Percentiles rank a stretch among this genome's conserved stretches.
phyloP scores from a whole-genome alignment of 2,113 vertebrate species.

The Rhinopomastus cyanomelas region DNA sequence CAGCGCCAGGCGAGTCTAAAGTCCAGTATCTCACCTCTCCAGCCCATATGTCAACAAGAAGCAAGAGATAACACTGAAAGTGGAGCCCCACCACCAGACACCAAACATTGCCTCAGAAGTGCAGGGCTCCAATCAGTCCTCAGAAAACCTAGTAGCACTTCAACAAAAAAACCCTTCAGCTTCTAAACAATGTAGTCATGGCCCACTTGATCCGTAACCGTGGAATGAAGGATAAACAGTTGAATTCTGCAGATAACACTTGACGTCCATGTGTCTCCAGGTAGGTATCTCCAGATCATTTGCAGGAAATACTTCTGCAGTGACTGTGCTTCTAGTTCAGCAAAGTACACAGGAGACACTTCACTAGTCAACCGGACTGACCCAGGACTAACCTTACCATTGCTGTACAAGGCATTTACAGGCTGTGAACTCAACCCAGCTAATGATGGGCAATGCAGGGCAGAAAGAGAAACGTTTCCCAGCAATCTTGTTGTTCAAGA shows the following conservation, averaged over 20 bases:
- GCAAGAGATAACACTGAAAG: not conserved
- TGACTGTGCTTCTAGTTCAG: not conserved
- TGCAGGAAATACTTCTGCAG: conserved; percentile 15
- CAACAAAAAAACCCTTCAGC: not conserved
- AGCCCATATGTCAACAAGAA: not conserved
- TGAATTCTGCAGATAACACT: not conserved
- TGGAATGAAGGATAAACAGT: not conserved
- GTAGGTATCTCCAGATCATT: not conserved
- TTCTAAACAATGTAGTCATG: not conserved
- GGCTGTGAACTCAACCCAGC: not conserved
- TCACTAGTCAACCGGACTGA: not conserved
- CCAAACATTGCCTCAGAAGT: not conserved
- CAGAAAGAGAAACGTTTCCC: not conserved
- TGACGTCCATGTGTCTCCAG: not conserved
- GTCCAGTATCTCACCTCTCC: not conserved
- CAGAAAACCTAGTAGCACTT: not conserved
- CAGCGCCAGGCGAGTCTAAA: not conserved
- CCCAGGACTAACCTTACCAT: not conserved
- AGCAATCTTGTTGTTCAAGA: not conserved
- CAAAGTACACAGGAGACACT: not conserved
- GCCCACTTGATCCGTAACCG: not conserved
- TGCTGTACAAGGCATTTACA: not conserved
- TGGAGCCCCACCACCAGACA: conserved; percentile 11
- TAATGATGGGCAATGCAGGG: not conserved
- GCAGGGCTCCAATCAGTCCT: not conserved